Base-by-base conservation (phyloP, 2,797 vertebrate species). In the Falco columbarius region DNA sequence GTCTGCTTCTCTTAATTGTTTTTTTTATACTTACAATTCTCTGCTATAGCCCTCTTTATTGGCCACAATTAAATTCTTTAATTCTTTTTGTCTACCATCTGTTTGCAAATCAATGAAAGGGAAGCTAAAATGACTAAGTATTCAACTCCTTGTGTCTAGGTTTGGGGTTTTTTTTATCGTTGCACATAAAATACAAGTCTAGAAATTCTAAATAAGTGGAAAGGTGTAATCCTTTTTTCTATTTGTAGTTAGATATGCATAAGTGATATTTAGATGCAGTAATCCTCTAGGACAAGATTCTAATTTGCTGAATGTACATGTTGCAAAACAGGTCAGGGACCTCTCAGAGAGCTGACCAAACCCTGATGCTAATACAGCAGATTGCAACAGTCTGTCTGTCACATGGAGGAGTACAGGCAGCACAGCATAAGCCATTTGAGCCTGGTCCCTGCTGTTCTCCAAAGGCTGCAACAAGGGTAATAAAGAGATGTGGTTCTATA, bases 81-180 rank as follows among this genome's bases (percentile, higher is more conserved):
- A 34, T 26, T 47, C 34, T 65, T 82, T 81, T 11, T 42, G 46
- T 46, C 51, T 71, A 17, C 54, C 36, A 46, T n/a, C 58, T 72
- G 21, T 63, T 56, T 87, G 22, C 77, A 71, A 55, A 75, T 59
- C 58, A 63, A 49, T 34, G n/a, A 47, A 89, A 86, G 9, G 26
- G 34, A 87, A 81, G 47, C 15, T 77, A 58, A 26, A 68, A 75
- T 29, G 10, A 52, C 2, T 32, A 44, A 70, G 32, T 38, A 54
- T 40, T 74, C 66, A 67, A 65, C 14, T 40, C 20, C 36, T 16
- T 38, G 14, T 14, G 19, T 36, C 40, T 44, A 59, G 23, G 13
- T 21, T 77, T 61, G 12, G 26, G 0, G 2, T 4, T 8, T 36
- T 49, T 47, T 55, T 71, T 44, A 56, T 30, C 1, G 0, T 17